Conservation (phyloP, 1,140 invertebrate species). For the Sycophaga agraensis region DNA sequence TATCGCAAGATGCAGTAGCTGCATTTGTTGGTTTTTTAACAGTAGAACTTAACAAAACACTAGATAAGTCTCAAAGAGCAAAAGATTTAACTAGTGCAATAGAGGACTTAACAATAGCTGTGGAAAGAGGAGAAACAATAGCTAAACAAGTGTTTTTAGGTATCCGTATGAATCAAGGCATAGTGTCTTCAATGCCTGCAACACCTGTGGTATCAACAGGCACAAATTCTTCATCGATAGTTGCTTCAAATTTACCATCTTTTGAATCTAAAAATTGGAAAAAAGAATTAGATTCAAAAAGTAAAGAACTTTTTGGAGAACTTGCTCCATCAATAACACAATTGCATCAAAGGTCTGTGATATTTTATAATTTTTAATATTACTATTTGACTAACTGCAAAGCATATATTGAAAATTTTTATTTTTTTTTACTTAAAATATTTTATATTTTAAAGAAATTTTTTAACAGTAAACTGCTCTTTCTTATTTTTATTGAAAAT, state of each 20-base stretch:
- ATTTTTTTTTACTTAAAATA: not conserved
- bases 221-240: not conserved
- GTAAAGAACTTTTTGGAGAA: slow-evolving; percentile 51
- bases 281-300: slow-evolving; percentile 50
- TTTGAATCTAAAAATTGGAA: slow-evolving; percentile 47
- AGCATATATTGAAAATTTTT: not conserved
- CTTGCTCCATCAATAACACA: slow-evolving; percentile 60
- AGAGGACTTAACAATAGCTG: slow-evolving; percentile 51
- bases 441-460: not conserved
- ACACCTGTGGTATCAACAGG: not conserved
- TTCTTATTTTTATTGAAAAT: too few species aligned
- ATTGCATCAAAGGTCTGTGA: slow-evolving; percentile 58
- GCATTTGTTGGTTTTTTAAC: slow-evolving; percentile 65
- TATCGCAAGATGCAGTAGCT: slow-evolving; percentile 68
- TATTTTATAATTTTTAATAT: not conserved
- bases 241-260: slow-evolving; percentile 1
- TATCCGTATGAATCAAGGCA: slow-evolving; percentile 39
- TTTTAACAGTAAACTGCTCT: too few species aligned
- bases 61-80: slow-evolving; percentile 56
- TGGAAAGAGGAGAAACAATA: slow-evolving; percentile 46
- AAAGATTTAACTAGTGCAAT: slow-evolving; percentile 56
- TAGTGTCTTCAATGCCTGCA: not conserved
- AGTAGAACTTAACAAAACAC: slow-evolving; percentile 57
- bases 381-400: not conserved
- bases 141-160: slow-evolving; percentile 38